Percentiles rank a stretch among this genome's conserved stretches.
Conservation (phyloP, 2,797 vertebrate species). For the Pitangus sulphuratus region DNA sequence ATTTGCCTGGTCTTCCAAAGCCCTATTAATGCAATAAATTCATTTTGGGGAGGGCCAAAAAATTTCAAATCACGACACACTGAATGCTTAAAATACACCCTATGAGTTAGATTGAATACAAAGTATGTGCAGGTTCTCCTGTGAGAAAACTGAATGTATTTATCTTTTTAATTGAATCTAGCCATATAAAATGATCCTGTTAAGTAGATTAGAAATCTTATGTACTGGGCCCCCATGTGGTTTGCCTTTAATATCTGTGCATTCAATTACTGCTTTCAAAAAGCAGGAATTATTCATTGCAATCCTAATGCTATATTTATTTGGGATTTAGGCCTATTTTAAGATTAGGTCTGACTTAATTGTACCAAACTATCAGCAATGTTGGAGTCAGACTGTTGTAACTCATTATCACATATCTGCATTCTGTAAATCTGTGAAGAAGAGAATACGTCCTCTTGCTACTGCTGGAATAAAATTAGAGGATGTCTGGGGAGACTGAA, state of each 20-base stretch:
- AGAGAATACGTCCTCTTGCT: neutral
- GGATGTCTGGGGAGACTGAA: neutral
- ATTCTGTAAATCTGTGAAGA: neutral
- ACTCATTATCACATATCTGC: constrained; percentile 48
- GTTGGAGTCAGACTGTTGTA: constrained; percentile 46
- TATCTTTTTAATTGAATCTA: constrained; percentile 74
- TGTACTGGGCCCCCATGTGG: constrained; percentile 8
- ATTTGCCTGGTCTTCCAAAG: neutral
- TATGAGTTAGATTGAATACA: neutral
- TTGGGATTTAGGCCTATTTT: constrained; percentile 72
- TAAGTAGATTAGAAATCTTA: constrained; percentile 77
- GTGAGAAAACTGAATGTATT: constrained; percentile 54
- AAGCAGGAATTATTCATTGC: constrained; percentile 59
- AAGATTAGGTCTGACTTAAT: constrained; percentile 71
- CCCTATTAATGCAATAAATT: constrained; percentile 24
- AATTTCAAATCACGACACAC: constrained; percentile 7
- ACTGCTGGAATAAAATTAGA: constrained; percentile 2
- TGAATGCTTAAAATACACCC: constrained; percentile 28
- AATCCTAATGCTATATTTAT: constrained; percentile 68
- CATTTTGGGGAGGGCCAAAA: neutral
- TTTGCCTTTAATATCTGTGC: constrained; percentile 55
- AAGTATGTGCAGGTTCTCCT: constrained; percentile 55
- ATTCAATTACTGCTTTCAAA: constrained; percentile 64
- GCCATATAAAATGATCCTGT: constrained; percentile 57
- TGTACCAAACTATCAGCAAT: constrained; percentile 57